Conservation (phyloP, 1,140 invertebrate genomes). For the Apis mellifera region Amel_HAv3.1 CM009945.2:5874001-5874500, state of each 20-base stretch:
- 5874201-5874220: slow-evolving; percentile 18
- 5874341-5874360: slow-evolving; percentile 21
- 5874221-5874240: slow-evolving; percentile 1
- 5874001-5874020: slow-evolving; percentile 13
- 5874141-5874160: slow-evolving; percentile 61
- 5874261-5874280: slow-evolving; percentile 1
- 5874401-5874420: neutral
- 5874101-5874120: slow-evolving; percentile 69
- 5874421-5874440: neutral
- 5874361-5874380: slow-evolving; percentile 2
- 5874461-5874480: slow-evolving; percentile 24
- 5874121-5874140: neutral
- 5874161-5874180: neutral
- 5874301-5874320: neutral
- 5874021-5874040: slow-evolving; percentile 81
- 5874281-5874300: slow-evolving; percentile 6
- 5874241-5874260: slow-evolving; percentile 10
- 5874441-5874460: slow-evolving; percentile 1
- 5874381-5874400: neutral
- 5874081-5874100: slow-evolving; percentile 81
- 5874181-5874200: neutral
- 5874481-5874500: neutral
- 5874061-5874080: slow-evolving; percentile 78
- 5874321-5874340: neutral
- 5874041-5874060: slow-evolving; percentile 79